Evolutionary conservation across 2,113 vertebrate genomes (phyloP).

Genomic region (Illadopsis cleaveri): DNA sequence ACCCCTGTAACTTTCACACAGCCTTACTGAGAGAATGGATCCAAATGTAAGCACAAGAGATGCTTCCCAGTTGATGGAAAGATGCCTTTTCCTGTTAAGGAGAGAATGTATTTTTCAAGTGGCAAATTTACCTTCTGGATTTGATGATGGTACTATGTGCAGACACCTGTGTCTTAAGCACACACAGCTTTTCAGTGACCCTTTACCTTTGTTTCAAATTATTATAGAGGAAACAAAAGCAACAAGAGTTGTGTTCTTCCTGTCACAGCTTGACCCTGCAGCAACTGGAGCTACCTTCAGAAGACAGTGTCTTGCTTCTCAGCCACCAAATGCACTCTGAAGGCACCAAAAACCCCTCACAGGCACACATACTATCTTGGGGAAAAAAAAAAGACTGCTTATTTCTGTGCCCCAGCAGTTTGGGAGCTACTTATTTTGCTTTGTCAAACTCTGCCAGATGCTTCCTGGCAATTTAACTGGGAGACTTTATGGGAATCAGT

Average conservation of each 20-base stretch:
- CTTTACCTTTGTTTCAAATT: not conserved
- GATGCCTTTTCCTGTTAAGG: not conserved
- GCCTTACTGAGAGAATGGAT: not conserved
- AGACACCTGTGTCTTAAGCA: not conserved
- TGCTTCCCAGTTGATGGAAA: not conserved
- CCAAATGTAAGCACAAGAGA: not conserved
- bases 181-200: not conserved
- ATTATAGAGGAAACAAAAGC: not conserved
- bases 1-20: not conserved
- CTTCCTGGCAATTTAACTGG: not conserved
- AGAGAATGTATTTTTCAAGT: not conserved
- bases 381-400: not conserved
- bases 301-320: not conserved
- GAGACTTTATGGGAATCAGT: not conserved
- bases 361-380: not conserved
- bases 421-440: not conserved
- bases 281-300: not conserved
- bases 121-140: not conserved
- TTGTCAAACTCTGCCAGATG: not conserved
- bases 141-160: fast-evolving
- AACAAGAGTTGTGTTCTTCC: not conserved
- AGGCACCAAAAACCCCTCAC: not conserved
- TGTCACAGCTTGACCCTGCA: not conserved
- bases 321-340: not conserved
- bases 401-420: not conserved